phyloP scores from a whole-genome alignment of 2,113 vertebrate genomes.

The Triplophysa tibetana region DNA sequence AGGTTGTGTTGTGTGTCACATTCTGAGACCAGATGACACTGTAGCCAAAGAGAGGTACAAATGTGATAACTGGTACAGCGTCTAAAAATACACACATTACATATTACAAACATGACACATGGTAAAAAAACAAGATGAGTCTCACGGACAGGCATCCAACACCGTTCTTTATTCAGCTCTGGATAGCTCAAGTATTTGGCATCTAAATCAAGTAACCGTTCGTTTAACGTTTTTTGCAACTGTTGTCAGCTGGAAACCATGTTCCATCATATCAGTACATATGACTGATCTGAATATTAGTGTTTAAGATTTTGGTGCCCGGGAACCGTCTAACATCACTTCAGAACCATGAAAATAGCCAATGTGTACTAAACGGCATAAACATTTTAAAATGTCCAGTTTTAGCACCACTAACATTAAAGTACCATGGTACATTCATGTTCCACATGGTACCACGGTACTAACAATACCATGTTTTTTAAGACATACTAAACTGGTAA shows the following conservation, averaged over 20 bases:
- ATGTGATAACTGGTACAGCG: conserved; percentile 3
- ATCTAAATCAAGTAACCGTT: neutral
- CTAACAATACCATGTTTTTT: neutral
- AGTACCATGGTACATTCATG: neutral
- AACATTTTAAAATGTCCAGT: neutral
- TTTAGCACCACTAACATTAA: neutral
- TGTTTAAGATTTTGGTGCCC: neutral
- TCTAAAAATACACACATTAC: conserved; percentile 11
- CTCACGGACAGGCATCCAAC: conserved; percentile 11
- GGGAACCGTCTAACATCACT: neutral
- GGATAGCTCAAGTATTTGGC: conserved; percentile 21
- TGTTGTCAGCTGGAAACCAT: neutral
- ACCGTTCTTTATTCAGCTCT: neutral
- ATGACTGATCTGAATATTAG: neutral
- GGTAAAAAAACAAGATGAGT: conserved; percentile 20
- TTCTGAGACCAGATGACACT: conserved; percentile 22
- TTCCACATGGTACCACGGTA: neutral
- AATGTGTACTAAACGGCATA: neutral
- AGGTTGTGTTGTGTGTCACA: neutral
- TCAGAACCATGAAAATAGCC: neutral
- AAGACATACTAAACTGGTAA: neutral
- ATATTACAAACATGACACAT: conserved; percentile 4
- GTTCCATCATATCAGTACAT: neutral
- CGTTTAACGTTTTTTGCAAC: neutral
- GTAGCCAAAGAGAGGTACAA: conserved; percentile 9